Percentiles rank a stretch among this genome's conserved stretches.
Evolutionary conservation across 2,797 vertebrate genomes (phyloP).

Genomic region (Spizella passerina): DNA sequence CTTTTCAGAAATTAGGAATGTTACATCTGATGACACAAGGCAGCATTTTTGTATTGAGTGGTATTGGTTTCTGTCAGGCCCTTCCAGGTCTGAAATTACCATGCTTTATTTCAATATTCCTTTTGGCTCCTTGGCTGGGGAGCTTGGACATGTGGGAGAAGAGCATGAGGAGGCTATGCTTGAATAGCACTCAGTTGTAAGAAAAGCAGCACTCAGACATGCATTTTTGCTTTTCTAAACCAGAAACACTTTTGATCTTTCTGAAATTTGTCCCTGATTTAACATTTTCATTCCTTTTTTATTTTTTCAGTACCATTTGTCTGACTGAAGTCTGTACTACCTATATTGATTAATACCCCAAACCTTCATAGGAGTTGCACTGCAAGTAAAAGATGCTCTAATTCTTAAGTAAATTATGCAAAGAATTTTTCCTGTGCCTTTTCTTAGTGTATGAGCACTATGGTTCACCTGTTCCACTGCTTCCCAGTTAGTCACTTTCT

Average conservation of each 20-base stretch:
- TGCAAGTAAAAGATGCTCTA: background rate
- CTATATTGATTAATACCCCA: background rate
- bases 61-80: background rate
- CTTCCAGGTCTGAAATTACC: background rate
- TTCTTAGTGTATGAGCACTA: background rate
- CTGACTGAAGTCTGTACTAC: background rate
- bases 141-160: background rate
- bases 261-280: background rate
- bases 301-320: background rate
- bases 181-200: background rate
- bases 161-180: background rate
- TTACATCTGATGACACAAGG: background rate
- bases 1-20: background rate
- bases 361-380: background rate
- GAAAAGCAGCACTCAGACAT: background rate
- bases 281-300: background rate
- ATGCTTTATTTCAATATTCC: fast-evolving
- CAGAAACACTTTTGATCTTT: background rate
- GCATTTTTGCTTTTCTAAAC: background rate
- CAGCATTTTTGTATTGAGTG: background rate
- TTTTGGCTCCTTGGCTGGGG: background rate
- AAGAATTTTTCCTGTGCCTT: background rate
- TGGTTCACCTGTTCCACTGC: background rate
- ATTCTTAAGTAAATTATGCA: background rate
- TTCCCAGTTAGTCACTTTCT: slow-evolving; percentile 31